These are phyloP conservation scores for Astyanax mexicanus DNA, from an alignment of 2,797 vertebrate genomes.

Conservation along the genomic window DNA sequence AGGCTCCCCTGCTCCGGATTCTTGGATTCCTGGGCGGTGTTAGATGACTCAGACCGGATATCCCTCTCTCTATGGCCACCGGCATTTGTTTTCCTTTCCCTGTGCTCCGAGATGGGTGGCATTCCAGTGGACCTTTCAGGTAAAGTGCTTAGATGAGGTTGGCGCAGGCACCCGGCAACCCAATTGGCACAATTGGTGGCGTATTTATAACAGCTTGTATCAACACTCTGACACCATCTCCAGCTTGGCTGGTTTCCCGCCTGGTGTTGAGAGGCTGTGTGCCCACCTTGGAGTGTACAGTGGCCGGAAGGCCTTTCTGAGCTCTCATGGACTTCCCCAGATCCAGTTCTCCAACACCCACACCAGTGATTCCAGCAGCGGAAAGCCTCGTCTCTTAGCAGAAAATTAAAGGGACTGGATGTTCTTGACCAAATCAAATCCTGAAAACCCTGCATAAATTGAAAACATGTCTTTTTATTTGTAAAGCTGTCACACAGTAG, in stretches of 20 bases:
- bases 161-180: conserved; percentile 72
- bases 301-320: not conserved
- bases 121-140: conserved; percentile 53
- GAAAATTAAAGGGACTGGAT: not conserved
- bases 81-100: conserved; percentile 73
- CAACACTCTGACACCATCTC: not conserved
- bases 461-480: not conserved
- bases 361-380: not conserved
- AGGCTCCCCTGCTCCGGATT: conserved; percentile 68
- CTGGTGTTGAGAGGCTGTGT: not conserved
- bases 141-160: conserved; percentile 72
- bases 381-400: conserved; percentile 10
- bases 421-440: not conserved
- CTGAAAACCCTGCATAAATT: not conserved
- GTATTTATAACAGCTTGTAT: conserved; percentile 17
- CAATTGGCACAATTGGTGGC: conserved; percentile 71
- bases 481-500: no score
- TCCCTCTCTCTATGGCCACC: conserved; percentile 74
- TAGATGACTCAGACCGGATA: conserved; percentile 77
- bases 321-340: not conserved
- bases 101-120: conserved; percentile 75
- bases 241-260: not conserved
- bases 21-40: conserved; percentile 66
- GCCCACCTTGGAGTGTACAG: not conserved
- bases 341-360: conserved; percentile 23